Base-by-base conservation (phyloP, 2,888 invertebrate genomes). In the Melinaea marsaeus region DNA sequence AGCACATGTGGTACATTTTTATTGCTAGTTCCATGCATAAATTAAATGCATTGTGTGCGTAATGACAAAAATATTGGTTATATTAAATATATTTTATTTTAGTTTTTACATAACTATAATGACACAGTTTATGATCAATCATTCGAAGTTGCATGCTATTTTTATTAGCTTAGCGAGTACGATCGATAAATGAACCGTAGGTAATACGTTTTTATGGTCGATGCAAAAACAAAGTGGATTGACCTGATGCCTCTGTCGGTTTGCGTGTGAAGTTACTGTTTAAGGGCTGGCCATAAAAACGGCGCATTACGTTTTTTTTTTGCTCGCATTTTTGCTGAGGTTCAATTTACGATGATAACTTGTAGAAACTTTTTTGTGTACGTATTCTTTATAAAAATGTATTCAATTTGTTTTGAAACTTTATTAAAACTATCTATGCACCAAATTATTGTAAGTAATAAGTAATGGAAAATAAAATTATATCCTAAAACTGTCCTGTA, bases 181-280 rank as follows among this genome's bases (percentile, higher is more conserved):
- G 80, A 86, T 88, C 88, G 84, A 88, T 88, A 84, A 83, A 84
- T 84, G 83, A 85, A 80, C 83, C 81, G 81, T 80, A 74, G 79
- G 84, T 83, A 86, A 87, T 88, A 85, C 83, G 84, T 86, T 86
- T 88, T 86, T 86, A 86, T 85, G 79, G 79, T 74, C 82, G 81
- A 76, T 80, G 88, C 88, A 88, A 88, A 89, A 88, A 89, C 86
- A 84, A 85, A 89, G 88, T 85, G 88, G 87, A 88, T 82, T 88
- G 89, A 88, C 89, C 88, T 75, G 83, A 72, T 79, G 80, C 79
- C 80, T 77, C 80, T 79, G 76, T 73, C 73, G 77, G 77, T 80
- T 87, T 79, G 86, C 88, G 86, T 89, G 88, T 81, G 81, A 76
- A 73, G 75, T 75, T 67, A 72, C 60, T 57, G 71, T 74, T 51